Evolutionary conservation across 2,888 invertebrate genomes (phyloP).

Genomic region (Rutpela maculata): DNA sequence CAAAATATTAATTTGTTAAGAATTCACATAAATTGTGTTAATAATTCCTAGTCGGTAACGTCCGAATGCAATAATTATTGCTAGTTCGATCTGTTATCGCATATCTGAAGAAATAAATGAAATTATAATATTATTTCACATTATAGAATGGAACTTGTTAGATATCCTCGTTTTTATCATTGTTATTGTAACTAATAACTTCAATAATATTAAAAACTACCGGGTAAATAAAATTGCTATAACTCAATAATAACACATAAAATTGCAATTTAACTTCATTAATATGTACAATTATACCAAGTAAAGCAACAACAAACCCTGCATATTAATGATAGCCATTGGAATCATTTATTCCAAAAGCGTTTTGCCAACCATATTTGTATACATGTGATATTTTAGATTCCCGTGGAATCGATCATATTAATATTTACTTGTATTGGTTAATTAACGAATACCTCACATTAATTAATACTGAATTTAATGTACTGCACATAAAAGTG

Average conservation of each 20-base stretch:
- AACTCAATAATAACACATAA: constrained; percentile 53
- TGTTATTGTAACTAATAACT: neutral
- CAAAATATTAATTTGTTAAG: no score
- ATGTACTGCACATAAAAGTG: constrained; percentile 21
- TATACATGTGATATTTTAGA: constrained; percentile 53
- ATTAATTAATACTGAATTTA: constrained; percentile 1
- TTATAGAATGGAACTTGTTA: neutral
- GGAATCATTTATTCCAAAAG: constrained; percentile 55
- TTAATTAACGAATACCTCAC: constrained; percentile 12
- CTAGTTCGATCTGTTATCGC: neutral
- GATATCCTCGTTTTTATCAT: neutral
- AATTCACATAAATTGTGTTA: no score
- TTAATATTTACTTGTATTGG: constrained; percentile 18
- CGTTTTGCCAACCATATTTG: constrained; percentile 57
- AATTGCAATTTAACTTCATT: constrained; percentile 58
- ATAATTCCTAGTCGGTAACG: no score
- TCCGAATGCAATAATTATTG: no score
- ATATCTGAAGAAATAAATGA: neutral
- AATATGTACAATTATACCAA: constrained; percentile 63
- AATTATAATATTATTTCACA: neutral
- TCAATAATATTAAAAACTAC: constrained; percentile 8
- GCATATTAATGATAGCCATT: constrained; percentile 60
- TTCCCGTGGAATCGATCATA: constrained; percentile 45
- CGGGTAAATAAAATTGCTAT: constrained; percentile 48
- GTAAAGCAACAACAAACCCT: constrained; percentile 57